Percentiles rank a stretch among this genome's conserved stretches.
Evolutionary conservation across 2,888 invertebrate genomes (phyloP).

Genomic region (Dryobotodes eremita): DNA sequence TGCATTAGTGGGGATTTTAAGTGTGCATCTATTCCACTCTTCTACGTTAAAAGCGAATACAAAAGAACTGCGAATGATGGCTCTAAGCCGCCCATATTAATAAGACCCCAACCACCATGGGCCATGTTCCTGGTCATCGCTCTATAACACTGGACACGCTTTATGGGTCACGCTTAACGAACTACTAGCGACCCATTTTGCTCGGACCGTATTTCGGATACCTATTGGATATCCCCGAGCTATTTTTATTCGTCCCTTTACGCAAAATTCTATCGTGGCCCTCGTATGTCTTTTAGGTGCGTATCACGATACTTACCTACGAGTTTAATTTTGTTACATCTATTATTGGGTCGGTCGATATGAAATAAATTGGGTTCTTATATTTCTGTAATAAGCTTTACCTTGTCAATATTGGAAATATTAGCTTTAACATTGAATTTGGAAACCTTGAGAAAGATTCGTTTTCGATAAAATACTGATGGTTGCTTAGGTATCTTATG

Average conservation of each 20-base stretch:
- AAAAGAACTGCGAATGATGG: conserved; percentile 40
- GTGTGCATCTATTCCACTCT: conserved; percentile 27
- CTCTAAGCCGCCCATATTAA: conserved; percentile 47
- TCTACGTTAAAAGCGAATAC: conserved; percentile 27
- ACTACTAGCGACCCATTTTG: conserved; percentile 75
- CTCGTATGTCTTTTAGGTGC: conserved; percentile 3
- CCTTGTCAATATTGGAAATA: conserved; percentile 5
- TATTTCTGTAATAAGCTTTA: conserved; percentile 16
- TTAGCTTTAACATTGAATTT: conserved; percentile 6
- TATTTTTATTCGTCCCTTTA: conserved; percentile 64
- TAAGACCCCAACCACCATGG: conserved; percentile 34
- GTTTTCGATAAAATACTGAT: background rate
- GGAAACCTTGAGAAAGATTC: background rate
- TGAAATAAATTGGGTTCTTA: conserved; percentile 14
- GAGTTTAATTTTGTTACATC: conserved; percentile 12
- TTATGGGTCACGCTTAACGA: conserved; percentile 76
- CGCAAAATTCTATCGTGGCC: conserved; percentile 33
- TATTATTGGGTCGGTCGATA: background rate
- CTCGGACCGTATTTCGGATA: conserved; percentile 66
- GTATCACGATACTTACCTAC: background rate
- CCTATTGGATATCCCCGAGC: conserved; percentile 51
- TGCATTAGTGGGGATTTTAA: conserved; percentile 33
- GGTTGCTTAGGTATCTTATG: background rate
- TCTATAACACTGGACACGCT: conserved; percentile 59
- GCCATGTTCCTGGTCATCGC: conserved; percentile 21